Base-by-base conservation (phyloP, 2,888 invertebrate species). In the Elmis aenea region DNA sequence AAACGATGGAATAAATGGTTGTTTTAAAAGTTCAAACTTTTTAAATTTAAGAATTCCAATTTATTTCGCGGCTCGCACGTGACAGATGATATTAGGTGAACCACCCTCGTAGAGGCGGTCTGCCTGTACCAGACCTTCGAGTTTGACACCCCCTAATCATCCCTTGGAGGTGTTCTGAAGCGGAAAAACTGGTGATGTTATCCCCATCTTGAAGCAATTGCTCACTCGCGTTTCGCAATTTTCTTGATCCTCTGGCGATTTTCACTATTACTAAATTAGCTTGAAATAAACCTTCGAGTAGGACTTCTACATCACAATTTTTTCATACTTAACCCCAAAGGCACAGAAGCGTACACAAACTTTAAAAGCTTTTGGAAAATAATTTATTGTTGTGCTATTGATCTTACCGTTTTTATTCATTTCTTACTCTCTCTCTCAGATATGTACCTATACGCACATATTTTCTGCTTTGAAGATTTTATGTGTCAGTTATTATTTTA, bases 1-100 rank as follows among this genome's bases (percentile, higher is more conserved):
- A 48, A 44, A 48, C 48, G 46, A 47, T 43, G 41, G 42, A 41
- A 42, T 40, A 45, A 42, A 43, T 39, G 49, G 41, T 48, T 46
- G 51, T 46, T 48, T 50, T 45, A 38, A 46, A 46, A 46, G 50
- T 48, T 48, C 45, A 48, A 54, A 54, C 51, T 54, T 54, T 54
- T 54, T 50, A 52, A 52, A 54, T 54, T 51, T 50, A 50, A 52
- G 51, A 54, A 50, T 50, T 38, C 46, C 45, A 52, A 54, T 54
- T 54, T 51, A 54, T 51, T 52, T 48, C 41, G 48, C 38, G 48
- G 46, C 39, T 48, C 38, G 41, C 47, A 42, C 44, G 46, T 46
- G 46, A 47, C 49, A 49, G 49, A 51, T 49, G 51, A 45, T 46
- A 38, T 47, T 44, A 46, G 38, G 38, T 39, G 26, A 34, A 40